These are phyloP conservation scores for Percopsis omiscomaycus DNA, from an alignment of 2,797 vertebrate species.

Conservation along the genomic window DNA sequence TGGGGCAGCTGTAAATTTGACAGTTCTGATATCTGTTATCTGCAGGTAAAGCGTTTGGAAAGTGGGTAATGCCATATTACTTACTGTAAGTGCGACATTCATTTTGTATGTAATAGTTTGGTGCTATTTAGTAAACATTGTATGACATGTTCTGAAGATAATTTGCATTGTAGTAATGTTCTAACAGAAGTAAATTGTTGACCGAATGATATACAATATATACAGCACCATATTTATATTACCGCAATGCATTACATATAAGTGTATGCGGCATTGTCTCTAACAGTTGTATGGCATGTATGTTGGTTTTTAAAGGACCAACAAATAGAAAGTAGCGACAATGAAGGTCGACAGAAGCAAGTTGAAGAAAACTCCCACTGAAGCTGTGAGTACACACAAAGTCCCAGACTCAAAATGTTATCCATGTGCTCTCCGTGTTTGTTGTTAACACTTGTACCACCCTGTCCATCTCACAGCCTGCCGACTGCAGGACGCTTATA, in stretches of 20 bases:
- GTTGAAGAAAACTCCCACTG: slow-evolving; percentile 95
- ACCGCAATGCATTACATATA: slow-evolving; percentile 1
- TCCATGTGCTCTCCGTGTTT: slow-evolving; percentile 16
- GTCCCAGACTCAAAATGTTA: not conserved
- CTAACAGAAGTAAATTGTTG: not conserved
- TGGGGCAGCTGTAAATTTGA: not conserved
- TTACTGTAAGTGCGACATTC: slow-evolving; percentile 72
- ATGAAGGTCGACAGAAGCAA: slow-evolving; percentile 98
- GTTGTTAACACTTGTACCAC: slow-evolving; percentile 22
- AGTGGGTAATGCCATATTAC: slow-evolving; percentile 74
- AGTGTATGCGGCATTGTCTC: slow-evolving; percentile 7
- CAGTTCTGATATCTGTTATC: slow-evolving; percentile 14
- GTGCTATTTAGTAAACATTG: not conserved
- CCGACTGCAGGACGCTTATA: slow-evolving; percentile 96
- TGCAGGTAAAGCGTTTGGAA: slow-evolving; percentile 75
- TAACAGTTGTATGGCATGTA: slow-evolving; percentile 9
- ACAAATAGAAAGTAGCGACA: slow-evolving; percentile 80
- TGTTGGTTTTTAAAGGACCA: slow-evolving; percentile 66
- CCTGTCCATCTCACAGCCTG: slow-evolving; percentile 79
- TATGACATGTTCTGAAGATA: not conserved
- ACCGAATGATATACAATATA: not conserved
- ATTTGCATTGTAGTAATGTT: not conserved
- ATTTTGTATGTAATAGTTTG: not conserved
- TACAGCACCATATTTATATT: not conserved
- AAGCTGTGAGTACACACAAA: slow-evolving; percentile 86